Base-by-base conservation (phyloP, 2,797 vertebrate genomes). In the Acanthurus lineatus region DNA sequence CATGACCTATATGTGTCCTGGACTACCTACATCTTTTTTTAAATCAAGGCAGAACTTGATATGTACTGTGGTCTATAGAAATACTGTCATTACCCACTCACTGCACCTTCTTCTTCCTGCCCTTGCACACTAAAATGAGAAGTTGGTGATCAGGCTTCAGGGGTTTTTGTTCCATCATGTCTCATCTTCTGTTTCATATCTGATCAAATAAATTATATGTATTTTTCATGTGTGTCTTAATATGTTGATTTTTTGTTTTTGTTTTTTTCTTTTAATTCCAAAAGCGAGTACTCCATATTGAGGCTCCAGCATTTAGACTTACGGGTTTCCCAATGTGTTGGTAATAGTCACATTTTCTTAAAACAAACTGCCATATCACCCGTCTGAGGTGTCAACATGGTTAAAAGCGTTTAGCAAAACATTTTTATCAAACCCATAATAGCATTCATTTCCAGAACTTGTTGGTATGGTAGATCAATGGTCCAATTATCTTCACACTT, bases 191-290 rank as follows among this genome's bases (percentile, higher is more conserved):
- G 62, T 75, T 65, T 80, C n/a, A 77, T 64, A 75, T 73, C 9
- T 44, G 40, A 22, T 80, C 40, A 72, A 90, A 86, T 91, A 88
- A 86, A 88, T 76, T 15, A 65, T 74, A 57, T 66, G 9, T 70
- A 0, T 76, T 84, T 48, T 82, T 78, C 14, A 58, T 14, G 22
- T 77, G 32, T 68, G 9, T 75, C 2, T 58, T 22, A 6, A 5
- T 66, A 1, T 60, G 16, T 61, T 63, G 14, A 19, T 69, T 32
- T 2, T 73, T 53, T 63, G 6, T 49, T 58, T 67, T 65, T 56
- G 44, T 32, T 32, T 32, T 4, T 32, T 3, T 32, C 4, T 32
- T 32, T 32, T 32, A 32, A 32, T 32, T 32, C 28, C 4, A 6
- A 66, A 57, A 59, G 6, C 5, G n/a, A 16, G 6, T 61, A 14